Conservation (phyloP, 2,797 vertebrate species). For the Lithobates sylvaticus region DNA sequence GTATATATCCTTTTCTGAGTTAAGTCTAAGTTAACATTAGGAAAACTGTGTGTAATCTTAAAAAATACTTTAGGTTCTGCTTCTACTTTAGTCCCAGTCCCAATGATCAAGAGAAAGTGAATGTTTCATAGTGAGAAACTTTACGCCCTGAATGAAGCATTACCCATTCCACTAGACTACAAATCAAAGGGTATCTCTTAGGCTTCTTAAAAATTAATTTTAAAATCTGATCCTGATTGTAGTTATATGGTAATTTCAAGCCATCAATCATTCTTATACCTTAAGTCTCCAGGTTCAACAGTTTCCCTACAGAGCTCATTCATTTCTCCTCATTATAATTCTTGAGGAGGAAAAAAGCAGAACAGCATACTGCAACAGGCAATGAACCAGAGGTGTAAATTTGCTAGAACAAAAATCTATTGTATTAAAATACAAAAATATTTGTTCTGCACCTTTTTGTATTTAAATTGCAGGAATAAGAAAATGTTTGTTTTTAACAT, state of each 20-base stretch:
- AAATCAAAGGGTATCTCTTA: conserved; percentile 99
- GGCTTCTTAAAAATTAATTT: conserved; percentile 99
- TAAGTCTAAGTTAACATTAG: conserved; percentile 17
- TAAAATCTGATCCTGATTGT: conserved; percentile 99
- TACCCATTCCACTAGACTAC: conserved; percentile 95
- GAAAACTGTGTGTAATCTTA: conserved; percentile 28
- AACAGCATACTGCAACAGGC: conserved; percentile 82
- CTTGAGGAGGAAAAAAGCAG: conserved; percentile 94
- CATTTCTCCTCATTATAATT: conserved; percentile 97
- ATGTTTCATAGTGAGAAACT: conserved; percentile 86
- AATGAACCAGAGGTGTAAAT: conserved; percentile 98
- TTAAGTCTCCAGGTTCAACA: conserved; percentile 93
- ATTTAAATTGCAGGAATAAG: conserved; percentile 65
- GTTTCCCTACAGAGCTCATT: conserved; percentile 93
- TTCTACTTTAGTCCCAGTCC: conserved; percentile 83
- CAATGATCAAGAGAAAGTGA: conserved; percentile 84
- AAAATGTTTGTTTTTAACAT: conserved; percentile 22
- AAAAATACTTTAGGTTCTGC: conserved; percentile 79
- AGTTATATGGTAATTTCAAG: conserved; percentile 98
- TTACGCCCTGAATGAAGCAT: conserved; percentile 98
- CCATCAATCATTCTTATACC: conserved; percentile 96
- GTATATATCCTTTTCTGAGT: not conserved
- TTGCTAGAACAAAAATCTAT: conserved; percentile 85
- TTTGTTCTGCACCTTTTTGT: conserved; percentile 1
- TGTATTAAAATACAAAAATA: conserved; percentile 76